Percentiles rank a stretch among this genome's conserved stretches.
Conservation (phyloP, 2,113 vertebrate genomes). For the Himantopus leucocephalus region DNA sequence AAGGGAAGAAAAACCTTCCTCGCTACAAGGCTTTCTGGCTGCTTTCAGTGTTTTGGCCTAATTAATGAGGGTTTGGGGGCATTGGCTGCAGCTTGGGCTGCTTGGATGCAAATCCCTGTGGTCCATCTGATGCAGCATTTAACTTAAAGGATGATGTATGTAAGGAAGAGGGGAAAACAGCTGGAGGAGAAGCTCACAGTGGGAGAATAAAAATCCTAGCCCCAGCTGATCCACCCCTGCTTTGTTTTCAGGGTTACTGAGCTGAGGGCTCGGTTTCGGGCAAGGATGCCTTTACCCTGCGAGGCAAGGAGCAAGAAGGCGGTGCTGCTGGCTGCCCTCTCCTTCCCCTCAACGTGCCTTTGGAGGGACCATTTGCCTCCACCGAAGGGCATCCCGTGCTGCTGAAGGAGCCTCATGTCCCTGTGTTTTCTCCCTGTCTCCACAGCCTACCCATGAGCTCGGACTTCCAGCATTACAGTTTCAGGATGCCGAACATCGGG, state of each 20-base stretch:
- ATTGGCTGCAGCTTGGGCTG: background rate
- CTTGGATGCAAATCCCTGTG: background rate
- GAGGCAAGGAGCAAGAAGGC: background rate
- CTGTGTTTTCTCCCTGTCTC: slow-evolving; percentile 9
- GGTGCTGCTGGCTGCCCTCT: background rate
- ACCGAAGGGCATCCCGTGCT: background rate
- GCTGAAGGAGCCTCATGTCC: background rate
- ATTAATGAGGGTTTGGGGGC: background rate
- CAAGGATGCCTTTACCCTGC: background rate
- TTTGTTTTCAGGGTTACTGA: background rate
- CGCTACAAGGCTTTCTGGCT: background rate
- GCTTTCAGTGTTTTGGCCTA: background rate
- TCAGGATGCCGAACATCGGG: slow-evolving; percentile 99
- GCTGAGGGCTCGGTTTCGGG: background rate
- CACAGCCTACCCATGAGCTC: slow-evolving; percentile 94
- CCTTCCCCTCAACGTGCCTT: background rate
- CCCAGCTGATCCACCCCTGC: background rate
- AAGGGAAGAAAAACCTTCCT: background rate
- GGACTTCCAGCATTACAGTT: slow-evolving; percentile 92
- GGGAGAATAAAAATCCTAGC: background rate
- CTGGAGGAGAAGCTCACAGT: background rate
- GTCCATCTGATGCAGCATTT: accelerated
- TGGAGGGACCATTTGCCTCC: accelerated
- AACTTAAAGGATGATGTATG: background rate
- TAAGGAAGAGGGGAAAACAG: background rate